Evolutionary conservation across 2,888 invertebrate genomes (phyloP), one percentile per base, ranked within the genome.

Genomic region (Lysandra bellargus): DNA sequence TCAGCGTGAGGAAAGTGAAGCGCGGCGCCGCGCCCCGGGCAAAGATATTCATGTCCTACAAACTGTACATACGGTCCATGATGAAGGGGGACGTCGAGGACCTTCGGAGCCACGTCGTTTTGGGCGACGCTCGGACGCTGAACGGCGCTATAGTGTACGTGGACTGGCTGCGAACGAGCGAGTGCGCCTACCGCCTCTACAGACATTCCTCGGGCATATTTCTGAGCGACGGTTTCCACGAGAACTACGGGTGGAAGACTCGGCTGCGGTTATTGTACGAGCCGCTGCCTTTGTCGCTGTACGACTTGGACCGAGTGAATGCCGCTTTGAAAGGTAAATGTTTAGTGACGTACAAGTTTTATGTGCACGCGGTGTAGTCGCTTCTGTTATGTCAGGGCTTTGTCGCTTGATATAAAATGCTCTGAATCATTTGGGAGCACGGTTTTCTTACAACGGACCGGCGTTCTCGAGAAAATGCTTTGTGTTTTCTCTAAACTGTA

Each of bases 241-340:
- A 89, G 87, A 89, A 85, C 81, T 88, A 86, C 83, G 86, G 89
- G 81, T 89, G 89, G 85, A 89, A 88, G 85, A 87, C 87, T 84
- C 89, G 91, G 61, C 88, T 94, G 81, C 91, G 94, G 81, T 87
- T 94, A 84, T 90, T 94, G 89, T 92, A 92, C 87, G 94, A 93
- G 89, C 93, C 94, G 82, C 91, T 94, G 85, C 91, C 93, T 86
- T 88, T 93, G 89, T 92, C 94, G 83, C 91, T 93, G 85, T 94
- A 93, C 86, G 94, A 93, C 89, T 91, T 92, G 91, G 93, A 93
- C 87, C 91, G 94, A 92, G 93, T 94, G 84, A 93, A 93, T 88
- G 93, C 93, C 84, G 93, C 94, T 83, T 90, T 94, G 88, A 93
- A 92, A 93, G 94, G 94, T 94, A 94, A 94, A 93, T 92, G 87